phyloP scores from a whole-genome alignment of 2,113 vertebrate genomes.

The Prochilodus magdalenae region DNA sequence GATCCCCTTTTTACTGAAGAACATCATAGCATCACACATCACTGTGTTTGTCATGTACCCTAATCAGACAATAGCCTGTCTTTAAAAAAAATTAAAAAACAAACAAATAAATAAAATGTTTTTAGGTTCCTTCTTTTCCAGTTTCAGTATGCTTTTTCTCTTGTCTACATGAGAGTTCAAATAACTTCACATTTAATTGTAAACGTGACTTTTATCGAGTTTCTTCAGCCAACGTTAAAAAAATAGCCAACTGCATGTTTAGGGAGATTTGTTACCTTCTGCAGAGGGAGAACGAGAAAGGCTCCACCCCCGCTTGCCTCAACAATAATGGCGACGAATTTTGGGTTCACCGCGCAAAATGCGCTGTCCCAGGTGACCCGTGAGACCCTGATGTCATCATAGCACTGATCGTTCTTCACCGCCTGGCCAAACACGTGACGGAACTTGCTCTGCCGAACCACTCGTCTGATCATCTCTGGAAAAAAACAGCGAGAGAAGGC shows the following conservation, averaged over 20 bases:
- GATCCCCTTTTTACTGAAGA: too few relatives aligned
- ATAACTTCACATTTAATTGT: neutral
- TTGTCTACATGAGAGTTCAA: neutral
- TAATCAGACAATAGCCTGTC: too few relatives aligned
- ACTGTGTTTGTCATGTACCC: too few relatives aligned
- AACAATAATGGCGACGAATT: slow-evolving; percentile 95
- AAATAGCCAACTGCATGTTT: neutral
- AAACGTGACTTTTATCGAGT: neutral
- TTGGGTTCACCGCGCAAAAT: slow-evolving; percentile 95
- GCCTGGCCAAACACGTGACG: slow-evolving; percentile 97
- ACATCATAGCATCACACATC: too few relatives aligned
- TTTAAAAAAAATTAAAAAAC: too few relatives aligned
- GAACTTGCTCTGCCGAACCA: slow-evolving; percentile 98
- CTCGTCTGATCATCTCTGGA: slow-evolving; percentile 93
- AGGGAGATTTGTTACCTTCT: slow-evolving; percentile 82
- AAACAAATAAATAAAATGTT: too few relatives aligned
- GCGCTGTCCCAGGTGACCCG: slow-evolving; percentile 97
- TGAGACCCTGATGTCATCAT: slow-evolving; percentile 96
- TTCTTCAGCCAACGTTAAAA: neutral
- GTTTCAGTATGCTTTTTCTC: neutral
- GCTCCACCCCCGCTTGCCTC: slow-evolving; percentile 96
- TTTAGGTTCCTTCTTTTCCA: too few relatives aligned
- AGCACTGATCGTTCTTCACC: slow-evolving; percentile 96
- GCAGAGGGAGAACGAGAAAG: slow-evolving; percentile 92
- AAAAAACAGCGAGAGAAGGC: neutral